Conservation (phyloP, 2,888 invertebrate genomes). For the Dicyrtomina minuta region DNA sequence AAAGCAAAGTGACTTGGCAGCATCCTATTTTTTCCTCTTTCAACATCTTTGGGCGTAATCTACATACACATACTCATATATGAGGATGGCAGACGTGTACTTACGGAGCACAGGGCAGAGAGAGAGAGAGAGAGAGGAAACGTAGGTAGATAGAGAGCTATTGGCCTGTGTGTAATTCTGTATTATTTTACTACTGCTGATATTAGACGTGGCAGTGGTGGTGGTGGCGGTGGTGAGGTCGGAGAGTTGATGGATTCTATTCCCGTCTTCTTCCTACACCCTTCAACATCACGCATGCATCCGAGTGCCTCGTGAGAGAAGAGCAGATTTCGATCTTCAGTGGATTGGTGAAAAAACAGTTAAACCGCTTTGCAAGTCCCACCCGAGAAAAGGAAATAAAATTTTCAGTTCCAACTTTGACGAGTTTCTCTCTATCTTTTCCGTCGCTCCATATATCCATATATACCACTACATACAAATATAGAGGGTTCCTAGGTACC, state of each 20-base stretch:
- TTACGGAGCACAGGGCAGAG: too few relatives aligned
- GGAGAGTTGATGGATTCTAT: constrained; percentile 17
- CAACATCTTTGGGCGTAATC: constrained; percentile 16
- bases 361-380: constrained; percentile 36
- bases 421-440: constrained; percentile 8
- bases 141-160: not conserved
- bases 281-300: constrained; percentile 26
- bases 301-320: constrained; percentile 3
- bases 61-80: not conserved
- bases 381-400: constrained; percentile 42
- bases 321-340: constrained; percentile 26
- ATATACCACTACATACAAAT: too few relatives aligned
- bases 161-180: not conserved
- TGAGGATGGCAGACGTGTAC: too few relatives aligned
- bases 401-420: constrained; percentile 24
- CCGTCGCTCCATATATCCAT: not conserved
- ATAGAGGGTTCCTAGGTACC: too few relatives aligned
- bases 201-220: too few relatives aligned
- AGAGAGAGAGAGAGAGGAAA: not conserved
- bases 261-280: constrained; percentile 3
- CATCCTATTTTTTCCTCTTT: constrained; percentile 30
- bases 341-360: constrained; percentile 40
- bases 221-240: too few relatives aligned
- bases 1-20: constrained; percentile 28
- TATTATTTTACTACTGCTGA: too few relatives aligned